Evolutionary conservation across 2,113 vertebrate species (phyloP).

Genomic region (Bubalus kerabau): DNA sequence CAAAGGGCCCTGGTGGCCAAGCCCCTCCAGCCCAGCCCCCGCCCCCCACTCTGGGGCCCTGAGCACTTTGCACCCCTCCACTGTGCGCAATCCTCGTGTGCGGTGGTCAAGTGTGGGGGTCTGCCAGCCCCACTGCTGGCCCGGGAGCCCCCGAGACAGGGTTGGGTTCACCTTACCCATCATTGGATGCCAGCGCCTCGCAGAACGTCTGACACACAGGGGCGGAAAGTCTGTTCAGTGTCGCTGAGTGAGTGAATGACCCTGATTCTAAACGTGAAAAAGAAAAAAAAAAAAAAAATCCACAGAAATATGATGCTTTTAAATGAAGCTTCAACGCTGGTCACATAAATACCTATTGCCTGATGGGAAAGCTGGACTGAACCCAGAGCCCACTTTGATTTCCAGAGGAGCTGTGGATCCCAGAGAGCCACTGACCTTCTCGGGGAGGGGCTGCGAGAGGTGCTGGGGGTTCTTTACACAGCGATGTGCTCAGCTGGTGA

Average conservation of each 20-base stretch:
- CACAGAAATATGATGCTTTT: not conserved
- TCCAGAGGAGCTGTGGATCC: not conserved
- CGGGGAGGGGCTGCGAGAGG: rapidly evolving
- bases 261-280: not conserved
- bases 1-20: not conserved
- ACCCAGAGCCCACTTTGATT: not conserved
- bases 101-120: not conserved
- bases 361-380: not conserved
- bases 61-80: not conserved
- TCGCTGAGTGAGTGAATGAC: not conserved
- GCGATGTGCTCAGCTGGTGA: rapidly evolving
- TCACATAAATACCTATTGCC: not conserved
- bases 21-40: not conserved
- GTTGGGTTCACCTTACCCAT: not conserved
- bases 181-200: not conserved
- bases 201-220: not conserved
- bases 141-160: not conserved
- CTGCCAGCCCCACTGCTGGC: not conserved
- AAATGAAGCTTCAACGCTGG: not conserved
- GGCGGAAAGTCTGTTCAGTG: not conserved
- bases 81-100: rapidly evolving
- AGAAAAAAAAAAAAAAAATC: not conserved
- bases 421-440: not conserved
- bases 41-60: not conserved
- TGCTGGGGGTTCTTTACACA: too few relatives aligned